Evolutionary conservation across 2,888 invertebrate genomes (phyloP), one percentile per base, ranked within the genome.

Genomic region (Alitta virens): DNA sequence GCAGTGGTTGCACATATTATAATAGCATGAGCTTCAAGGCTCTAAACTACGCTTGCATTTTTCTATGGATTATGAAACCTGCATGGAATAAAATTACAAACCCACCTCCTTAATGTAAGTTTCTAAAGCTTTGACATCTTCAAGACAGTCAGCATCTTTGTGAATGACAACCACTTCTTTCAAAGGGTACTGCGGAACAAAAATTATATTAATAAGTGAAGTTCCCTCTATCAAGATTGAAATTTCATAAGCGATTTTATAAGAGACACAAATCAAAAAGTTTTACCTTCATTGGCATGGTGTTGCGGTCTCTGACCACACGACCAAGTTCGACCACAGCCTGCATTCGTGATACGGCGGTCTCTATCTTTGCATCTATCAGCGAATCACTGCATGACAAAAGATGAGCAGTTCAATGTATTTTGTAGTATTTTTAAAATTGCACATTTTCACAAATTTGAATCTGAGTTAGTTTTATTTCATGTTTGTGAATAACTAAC

Each of bases 151-250:
- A 18, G 85, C 82, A 74, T 94, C 91, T 70, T 91, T 90, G 79
- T 96, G 93, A 70, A 99, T 78, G 5, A 98, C 90, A n/a, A 98
- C 89, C 71, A 98, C 88, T 84, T 97, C 96, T 21, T 92, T 93
- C 65, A 99, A 84, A 0, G 99, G 99, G 84, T 97, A 97, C 85
- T 87, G 73, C 21, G n/a, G 73, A 18, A 38, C n/a, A 23, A 40
- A 56, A 40, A 49, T 49, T 16, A 33, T 33, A 33, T 33, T 33
- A 33, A 7, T 33, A 33, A 33, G 12, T 33, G 12, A 33, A 7
- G 33, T 12, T n/a, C 33, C 12, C 33, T 7, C 5, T 7, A 33
- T 5, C 33, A 33, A 33, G 12, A 33, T 5, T 7, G 33, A 33
- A 12, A 33, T 12, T 5, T 5, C 33, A 33, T 7, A 33, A 33